Percentiles rank a stretch among this genome's conserved stretches.
Evolutionary conservation across 2,888 invertebrate genomes (phyloP).

Genomic region (Dasysyrphus albostriatus): DNA sequence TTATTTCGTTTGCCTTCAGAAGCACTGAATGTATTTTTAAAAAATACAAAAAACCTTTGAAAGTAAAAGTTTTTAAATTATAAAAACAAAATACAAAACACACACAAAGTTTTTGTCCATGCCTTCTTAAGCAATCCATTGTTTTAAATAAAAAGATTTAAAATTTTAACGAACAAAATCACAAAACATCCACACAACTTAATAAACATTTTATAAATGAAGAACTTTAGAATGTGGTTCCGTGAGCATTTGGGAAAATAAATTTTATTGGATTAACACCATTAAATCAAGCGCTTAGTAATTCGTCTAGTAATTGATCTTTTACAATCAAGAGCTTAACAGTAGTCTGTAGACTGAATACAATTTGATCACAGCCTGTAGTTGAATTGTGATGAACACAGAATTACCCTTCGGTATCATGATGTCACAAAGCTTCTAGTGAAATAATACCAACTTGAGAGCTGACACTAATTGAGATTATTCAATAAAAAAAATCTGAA

Average conservation of each 20-base stretch:
- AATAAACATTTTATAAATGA: neutral
- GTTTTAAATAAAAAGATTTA: neutral
- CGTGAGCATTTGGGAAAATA: neutral
- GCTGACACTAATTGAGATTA: neutral
- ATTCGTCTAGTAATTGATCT: neutral
- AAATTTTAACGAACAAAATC: neutral
- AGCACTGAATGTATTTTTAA: slow-evolving; percentile 30
- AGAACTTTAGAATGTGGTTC: neutral
- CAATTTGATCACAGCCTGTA: neutral
- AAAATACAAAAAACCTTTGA: neutral
- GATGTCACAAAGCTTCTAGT: neutral
- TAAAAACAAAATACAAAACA: neutral
- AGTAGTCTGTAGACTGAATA: neutral
- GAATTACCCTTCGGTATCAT: neutral
- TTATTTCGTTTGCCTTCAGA: neutral
- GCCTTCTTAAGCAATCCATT: slow-evolving; percentile 14
- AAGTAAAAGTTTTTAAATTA: neutral
- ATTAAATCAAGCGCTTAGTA: neutral
- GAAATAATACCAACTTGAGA: slow-evolving; percentile 9
- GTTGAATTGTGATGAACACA: neutral
- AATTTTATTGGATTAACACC: slow-evolving; percentile 15
- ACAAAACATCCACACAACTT: neutral
- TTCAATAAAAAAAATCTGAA: slow-evolving; percentile 11
- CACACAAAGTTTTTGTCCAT: neutral
- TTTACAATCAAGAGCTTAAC: slow-evolving; percentile 1